Percentiles rank a stretch among this genome's conserved stretches.
These are phyloP conservation scores for Taenioides sp. DNA, from an alignment of 2,797 vertebrate genomes.

Conservation along the genomic window DNA sequence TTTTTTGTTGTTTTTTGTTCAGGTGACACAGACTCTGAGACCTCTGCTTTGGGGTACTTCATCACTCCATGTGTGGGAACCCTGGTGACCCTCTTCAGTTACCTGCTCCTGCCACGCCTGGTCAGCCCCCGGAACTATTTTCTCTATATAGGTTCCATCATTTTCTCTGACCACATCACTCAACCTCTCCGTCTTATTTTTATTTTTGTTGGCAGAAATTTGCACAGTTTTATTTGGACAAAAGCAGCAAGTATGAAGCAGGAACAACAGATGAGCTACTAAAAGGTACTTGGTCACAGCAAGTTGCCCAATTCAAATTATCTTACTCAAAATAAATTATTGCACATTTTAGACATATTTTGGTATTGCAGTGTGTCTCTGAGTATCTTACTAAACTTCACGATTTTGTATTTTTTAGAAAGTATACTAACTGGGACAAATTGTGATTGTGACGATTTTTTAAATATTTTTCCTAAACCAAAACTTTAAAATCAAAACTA, in stretches of 20 bases:
- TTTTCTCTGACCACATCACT: background rate
- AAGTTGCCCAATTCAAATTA: background rate
- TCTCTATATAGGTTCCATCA: slow-evolving; percentile 12
- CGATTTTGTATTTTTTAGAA: no score
- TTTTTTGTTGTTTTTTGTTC: slow-evolving; percentile 15
- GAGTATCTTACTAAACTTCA: no score
- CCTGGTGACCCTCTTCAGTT: slow-evolving; percentile 81
- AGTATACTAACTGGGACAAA: no score
- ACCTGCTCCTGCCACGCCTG: slow-evolving; percentile 81
- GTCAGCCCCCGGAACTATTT: slow-evolving; percentile 65
- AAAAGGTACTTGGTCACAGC: slow-evolving; percentile 61
- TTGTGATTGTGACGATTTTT: no score
- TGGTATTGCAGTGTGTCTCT: background rate
- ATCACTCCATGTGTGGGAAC: slow-evolving; percentile 87
- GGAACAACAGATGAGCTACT: slow-evolving; percentile 76
- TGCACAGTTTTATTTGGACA: slow-evolving; percentile 76
- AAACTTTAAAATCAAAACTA: background rate
- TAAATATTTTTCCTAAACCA: no score
- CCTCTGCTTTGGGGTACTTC: slow-evolving; percentile 86
- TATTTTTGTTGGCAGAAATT: slow-evolving; percentile 73
- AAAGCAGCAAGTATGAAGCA: slow-evolving; percentile 66
- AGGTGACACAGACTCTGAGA: slow-evolving; percentile 76
- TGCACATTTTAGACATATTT: background rate
- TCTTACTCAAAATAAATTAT: background rate
- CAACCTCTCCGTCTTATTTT: background rate